These are phyloP conservation scores for Saguinus midas DNA, from an alignment of 2,113 vertebrate species.

Conservation along the genomic window DNA sequence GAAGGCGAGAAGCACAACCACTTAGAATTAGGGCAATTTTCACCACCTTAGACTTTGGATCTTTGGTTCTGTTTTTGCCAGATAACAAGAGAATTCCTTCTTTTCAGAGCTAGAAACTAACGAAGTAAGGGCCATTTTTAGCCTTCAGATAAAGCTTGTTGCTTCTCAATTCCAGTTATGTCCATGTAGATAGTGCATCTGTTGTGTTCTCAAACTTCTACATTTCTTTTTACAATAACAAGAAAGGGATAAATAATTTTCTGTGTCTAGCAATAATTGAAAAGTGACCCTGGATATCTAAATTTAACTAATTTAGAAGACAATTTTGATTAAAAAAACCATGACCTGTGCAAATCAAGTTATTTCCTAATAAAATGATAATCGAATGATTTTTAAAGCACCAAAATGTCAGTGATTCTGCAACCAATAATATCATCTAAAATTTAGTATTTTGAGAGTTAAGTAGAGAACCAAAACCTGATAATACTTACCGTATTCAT, in stretches of 20 bases:
- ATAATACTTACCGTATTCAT: not conserved
- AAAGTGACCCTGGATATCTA: not conserved
- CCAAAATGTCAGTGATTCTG: not conserved
- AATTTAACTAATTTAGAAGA: not conserved
- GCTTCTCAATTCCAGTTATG: not conserved
- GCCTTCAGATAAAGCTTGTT: not conserved
- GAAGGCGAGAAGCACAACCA: not conserved
- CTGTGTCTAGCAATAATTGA: not conserved
- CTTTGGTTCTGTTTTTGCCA: not conserved
- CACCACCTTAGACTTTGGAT: not conserved
- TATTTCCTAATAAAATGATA: not conserved
- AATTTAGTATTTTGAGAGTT: not conserved
- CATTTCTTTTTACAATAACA: not conserved
- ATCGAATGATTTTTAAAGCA: not conserved
- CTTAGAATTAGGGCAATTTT: not conserved
- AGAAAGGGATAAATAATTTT: not conserved
- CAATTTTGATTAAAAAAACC: not conserved
- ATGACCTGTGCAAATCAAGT: not conserved
- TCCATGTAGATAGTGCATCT: not conserved
- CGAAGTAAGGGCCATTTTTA: not conserved
- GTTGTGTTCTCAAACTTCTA: accelerated
- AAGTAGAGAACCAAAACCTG: not conserved
- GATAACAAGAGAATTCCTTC: not conserved
- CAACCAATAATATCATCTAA: not conserved
- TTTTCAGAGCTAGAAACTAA: not conserved